phyloP scores from a whole-genome alignment of 2,888 invertebrate species.

The Neuroscelio doddi region DNA sequence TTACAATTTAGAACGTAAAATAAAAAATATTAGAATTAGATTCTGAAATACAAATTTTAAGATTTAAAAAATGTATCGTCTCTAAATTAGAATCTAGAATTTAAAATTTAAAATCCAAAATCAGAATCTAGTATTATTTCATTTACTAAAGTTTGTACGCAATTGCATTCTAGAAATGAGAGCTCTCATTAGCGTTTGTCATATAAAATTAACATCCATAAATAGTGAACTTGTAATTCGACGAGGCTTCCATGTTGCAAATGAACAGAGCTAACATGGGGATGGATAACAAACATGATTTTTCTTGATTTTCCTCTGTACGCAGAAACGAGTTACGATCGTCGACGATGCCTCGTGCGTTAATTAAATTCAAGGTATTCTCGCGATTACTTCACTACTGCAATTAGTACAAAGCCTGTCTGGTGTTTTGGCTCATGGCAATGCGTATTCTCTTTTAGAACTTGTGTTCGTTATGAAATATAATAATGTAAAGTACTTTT shows the following conservation, averaged over 20 bases:
- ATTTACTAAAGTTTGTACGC: too few relatives aligned
- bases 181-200: not conserved
- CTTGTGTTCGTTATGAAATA: conserved; percentile 19
- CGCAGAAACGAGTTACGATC: conserved; percentile 20
- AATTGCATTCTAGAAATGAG: too few relatives aligned
- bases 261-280: too few relatives aligned
- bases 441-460: conserved; percentile 24
- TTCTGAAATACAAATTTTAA: too few relatives aligned
- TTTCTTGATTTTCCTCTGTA: conserved; percentile 27
- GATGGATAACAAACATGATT: conserved; percentile 12
- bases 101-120: too few relatives aligned
- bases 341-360: conserved; percentile 35
- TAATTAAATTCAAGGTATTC: conserved; percentile 46
- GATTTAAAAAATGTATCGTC: too few relatives aligned
- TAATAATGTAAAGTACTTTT: too few relatives aligned
- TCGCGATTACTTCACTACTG: conserved; percentile 39
- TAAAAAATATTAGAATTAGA: too few relatives aligned
- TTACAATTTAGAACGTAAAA: too few relatives aligned
- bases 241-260: too few relatives aligned
- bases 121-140: too few relatives aligned
- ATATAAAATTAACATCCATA: not conserved
- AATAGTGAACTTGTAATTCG: not conserved
- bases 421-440: conserved; percentile 28
- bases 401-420: conserved; percentile 34
- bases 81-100: too few relatives aligned